Evolutionary conservation across 2,113 vertebrate species (phyloP).

Genomic region (Oncorhynchus masou): DNA sequence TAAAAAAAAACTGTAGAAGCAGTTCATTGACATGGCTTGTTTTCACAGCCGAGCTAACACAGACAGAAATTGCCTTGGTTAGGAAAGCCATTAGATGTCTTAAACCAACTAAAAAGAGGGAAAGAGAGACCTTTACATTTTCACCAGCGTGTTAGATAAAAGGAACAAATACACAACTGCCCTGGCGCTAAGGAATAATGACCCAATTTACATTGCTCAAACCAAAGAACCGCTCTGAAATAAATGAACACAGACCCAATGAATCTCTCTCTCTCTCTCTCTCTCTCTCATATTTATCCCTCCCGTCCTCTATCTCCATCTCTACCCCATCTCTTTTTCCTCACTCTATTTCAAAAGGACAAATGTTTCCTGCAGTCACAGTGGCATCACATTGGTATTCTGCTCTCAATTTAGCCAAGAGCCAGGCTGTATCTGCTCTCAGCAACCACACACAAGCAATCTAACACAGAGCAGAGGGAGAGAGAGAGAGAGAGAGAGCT

Average conservation of each 20-base stretch:
- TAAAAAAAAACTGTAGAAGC: not conserved
- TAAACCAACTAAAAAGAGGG: conserved; percentile 32
- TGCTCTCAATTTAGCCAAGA: conserved; percentile 62
- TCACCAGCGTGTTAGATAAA: conserved; percentile 33
- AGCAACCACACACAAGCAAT: conserved; percentile 48
- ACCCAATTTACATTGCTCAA: conserved; percentile 53
- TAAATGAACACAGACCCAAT: conserved; percentile 52
- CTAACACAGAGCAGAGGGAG: conserved; percentile 34
- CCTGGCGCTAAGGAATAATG: conserved; percentile 42
- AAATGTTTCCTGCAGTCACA: conserved; percentile 67
- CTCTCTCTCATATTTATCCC: not conserved
- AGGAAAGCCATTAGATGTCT: conserved; percentile 32
- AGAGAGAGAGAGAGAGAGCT: conserved; percentile 17
- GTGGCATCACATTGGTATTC: conserved; percentile 67
- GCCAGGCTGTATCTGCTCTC: conserved; percentile 52
- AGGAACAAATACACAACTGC: conserved; percentile 41
- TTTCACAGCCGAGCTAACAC: not conserved
- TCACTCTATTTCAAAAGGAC: conserved; percentile 66
- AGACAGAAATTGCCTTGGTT: conserved; percentile 29
- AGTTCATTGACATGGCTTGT: not conserved
- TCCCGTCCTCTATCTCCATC: not conserved
- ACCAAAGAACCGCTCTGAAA: conserved; percentile 49
- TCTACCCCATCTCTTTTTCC: conserved; percentile 20
- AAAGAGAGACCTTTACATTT: conserved; percentile 40
- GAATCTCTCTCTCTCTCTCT: conserved; percentile 16